Evolutionary conservation across 2,797 vertebrate species (phyloP).

Genomic region (Ptychobarbus kaznakovi): DNA sequence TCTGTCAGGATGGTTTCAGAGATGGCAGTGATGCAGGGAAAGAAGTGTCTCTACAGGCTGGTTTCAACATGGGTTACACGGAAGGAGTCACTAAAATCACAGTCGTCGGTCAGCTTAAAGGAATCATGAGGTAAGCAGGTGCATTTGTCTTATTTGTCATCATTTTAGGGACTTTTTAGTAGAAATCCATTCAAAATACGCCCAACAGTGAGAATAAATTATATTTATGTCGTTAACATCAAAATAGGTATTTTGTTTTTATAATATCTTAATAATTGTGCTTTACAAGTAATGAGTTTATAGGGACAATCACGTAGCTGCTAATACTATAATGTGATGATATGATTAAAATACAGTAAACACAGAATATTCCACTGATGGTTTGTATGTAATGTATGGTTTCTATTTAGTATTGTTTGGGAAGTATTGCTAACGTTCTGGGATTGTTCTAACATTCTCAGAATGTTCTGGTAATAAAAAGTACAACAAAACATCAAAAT

Average conservation of each 20-base stretch:
- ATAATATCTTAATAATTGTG: background rate
- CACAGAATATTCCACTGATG: background rate
- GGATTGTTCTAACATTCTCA: background rate
- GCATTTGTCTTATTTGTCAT: background rate
- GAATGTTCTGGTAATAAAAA: background rate
- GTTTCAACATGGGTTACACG: slow-evolving; percentile 88
- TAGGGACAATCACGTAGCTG: background rate
- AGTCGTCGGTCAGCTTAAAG: slow-evolving; percentile 85
- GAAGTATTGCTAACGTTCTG: background rate
- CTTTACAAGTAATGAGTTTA: background rate
- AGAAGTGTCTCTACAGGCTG: slow-evolving; percentile 83
- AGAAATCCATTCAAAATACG: background rate
- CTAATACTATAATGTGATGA: background rate
- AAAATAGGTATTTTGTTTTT: background rate
- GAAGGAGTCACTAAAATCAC: slow-evolving; percentile 80
- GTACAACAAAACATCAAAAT: background rate
- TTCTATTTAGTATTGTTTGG: background rate
- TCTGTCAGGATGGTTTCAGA: slow-evolving; percentile 88
- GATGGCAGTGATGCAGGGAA: slow-evolving; percentile 89
- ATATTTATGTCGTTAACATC: background rate
- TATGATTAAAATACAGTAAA: background rate
- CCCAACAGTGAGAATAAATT: no score
- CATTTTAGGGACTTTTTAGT: background rate
- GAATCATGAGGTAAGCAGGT: slow-evolving; percentile 83
- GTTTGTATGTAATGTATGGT: background rate